Conservation (phyloP, 2,113 vertebrate genomes). For the Myotis brandtii region DNA sequence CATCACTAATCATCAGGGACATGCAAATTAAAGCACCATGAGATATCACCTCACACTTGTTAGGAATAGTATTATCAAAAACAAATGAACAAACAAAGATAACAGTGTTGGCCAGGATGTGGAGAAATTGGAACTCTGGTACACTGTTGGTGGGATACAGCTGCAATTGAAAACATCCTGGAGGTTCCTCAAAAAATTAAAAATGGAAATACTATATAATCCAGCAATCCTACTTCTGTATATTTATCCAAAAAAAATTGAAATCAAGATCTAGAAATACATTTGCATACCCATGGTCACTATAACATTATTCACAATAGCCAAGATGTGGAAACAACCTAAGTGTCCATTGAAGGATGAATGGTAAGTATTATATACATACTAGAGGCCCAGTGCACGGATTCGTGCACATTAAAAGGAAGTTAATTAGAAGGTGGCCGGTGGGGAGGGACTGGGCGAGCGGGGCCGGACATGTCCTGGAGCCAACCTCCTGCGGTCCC, state of each 20-base stretch:
- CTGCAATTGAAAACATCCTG: not conserved
- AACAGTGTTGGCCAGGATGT: not conserved
- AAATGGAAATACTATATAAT: not conserved
- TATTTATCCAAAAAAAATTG: not conserved
- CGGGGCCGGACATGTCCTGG: too few relatives aligned
- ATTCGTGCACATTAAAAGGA: too few relatives aligned
- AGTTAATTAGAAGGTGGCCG: too few relatives aligned
- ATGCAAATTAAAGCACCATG: not conserved
- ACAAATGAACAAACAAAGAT: not conserved
- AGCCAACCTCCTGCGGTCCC: too few relatives aligned
- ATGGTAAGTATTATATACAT: not conserved
- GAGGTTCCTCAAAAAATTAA: not conserved
- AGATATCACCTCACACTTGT: not conserved
- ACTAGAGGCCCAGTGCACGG: too few relatives aligned
- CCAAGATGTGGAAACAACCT: not conserved
- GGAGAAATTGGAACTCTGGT: not conserved
- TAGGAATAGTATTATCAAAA: not conserved
- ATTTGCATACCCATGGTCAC: not conserved
- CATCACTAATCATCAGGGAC: not conserved
- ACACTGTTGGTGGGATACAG: not conserved
- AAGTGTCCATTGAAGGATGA: not conserved
- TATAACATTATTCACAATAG: not conserved
- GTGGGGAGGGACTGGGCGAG: too few relatives aligned
- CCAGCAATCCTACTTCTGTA: not conserved
- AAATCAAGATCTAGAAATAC: not conserved